Base-by-base conservation (phyloP, 2,888 invertebrate species). In the Drosophila meridionalis region DNA sequence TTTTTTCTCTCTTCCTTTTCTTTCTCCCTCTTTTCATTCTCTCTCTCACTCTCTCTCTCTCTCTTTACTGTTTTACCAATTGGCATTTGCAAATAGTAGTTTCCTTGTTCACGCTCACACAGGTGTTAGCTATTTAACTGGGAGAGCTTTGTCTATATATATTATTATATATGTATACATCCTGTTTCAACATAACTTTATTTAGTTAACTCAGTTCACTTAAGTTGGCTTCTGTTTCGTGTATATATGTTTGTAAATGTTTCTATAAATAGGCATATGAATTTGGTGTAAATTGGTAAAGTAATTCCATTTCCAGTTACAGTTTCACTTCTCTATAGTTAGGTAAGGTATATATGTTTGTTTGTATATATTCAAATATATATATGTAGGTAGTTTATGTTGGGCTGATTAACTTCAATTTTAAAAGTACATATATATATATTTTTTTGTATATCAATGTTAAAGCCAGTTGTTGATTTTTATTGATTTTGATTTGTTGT, bases 221-320 rank as follows among this genome's bases (percentile, higher is more conserved):
- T 61, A 47, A 74, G 47, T 74, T 74, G 74, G 71, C 77, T 57
- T 57, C 34, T n/a, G 8, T 12, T 48, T 53, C 47, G 20, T 76
- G 52, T 43, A 53, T 26, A 45, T 26, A 45, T 45, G 26, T 26
- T 45, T 45, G 26, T 42, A 42, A 28, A 28, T 60, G 34, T 32
- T 14, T 26, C 32, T 64, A 52, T 61, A n/a, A 38, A 60, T 59
- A 60, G 63, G 45, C 53, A 36, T 74, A 48, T 57, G 53, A 59
- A 66, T 62, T 74, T 47, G 69, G 12, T 62, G 20, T 62, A 50
- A 59, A 43, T 47, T 43, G 65, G 55, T 78, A 52, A 50, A 60
- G 61, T 73, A 66, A 58, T 73, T 67, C 28, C 66, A 65, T 47
- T 62, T 69, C 14, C 47, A 62, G 59, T 65, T 66, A 36, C 32